Conservation (phyloP, 2,797 vertebrate genomes). For the Propithecus perrieri region DNA sequence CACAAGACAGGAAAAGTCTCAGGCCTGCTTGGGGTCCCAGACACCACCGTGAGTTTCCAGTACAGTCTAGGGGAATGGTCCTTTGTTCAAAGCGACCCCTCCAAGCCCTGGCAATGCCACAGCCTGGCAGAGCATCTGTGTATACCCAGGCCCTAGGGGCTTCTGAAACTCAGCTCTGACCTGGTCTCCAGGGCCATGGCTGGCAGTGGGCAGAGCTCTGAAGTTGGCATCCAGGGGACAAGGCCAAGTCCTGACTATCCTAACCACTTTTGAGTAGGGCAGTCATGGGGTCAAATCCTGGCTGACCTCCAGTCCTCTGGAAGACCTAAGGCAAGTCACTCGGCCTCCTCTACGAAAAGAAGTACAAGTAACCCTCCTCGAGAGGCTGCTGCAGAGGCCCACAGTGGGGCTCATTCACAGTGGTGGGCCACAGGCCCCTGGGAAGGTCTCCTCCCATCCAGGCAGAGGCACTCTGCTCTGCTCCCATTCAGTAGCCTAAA, state of each 20-base stretch:
- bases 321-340: background rate
- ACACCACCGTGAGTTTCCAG: background rate
- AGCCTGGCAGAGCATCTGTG: background rate
- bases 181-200: background rate
- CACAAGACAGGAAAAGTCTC: background rate
- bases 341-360: background rate
- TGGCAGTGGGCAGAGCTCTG: background rate
- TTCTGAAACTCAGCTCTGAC: background rate
- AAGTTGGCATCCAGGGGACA: background rate
- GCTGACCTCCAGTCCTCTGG: background rate
- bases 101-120: background rate
- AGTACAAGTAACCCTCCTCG: background rate
- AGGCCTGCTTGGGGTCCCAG: background rate
- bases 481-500: rapidly evolving
- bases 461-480: background rate
- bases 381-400: background rate
- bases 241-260: background rate
- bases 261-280: background rate
- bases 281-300: background rate
- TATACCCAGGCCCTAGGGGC: background rate
- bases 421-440: background rate
- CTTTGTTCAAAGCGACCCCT: background rate
- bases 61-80: background rate
- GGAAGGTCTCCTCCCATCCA: no score
- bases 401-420: rapidly evolving